phyloP scores from a whole-genome alignment of 2,888 invertebrate species.

The Xanthorhoe spadicearia region DNA sequence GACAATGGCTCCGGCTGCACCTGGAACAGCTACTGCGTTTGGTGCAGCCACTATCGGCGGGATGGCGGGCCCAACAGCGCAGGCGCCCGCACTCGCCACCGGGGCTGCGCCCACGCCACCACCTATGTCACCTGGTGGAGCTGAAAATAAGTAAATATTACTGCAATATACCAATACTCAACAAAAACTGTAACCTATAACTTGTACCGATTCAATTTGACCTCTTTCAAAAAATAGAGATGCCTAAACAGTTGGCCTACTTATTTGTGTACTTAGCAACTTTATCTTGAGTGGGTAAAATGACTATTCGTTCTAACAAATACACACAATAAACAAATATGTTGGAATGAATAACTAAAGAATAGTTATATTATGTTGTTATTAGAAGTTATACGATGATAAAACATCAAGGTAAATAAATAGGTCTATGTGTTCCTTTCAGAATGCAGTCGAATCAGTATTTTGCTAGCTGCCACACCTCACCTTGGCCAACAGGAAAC shows the following conservation, averaged over 20 bases:
- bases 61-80: constrained; percentile 68
- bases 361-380: constrained; percentile 4
- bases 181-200: background rate
- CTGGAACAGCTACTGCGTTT: constrained; percentile 31
- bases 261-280: constrained; percentile 30
- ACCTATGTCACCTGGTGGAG: constrained; percentile 45
- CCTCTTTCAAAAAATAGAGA: constrained; percentile 25
- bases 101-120: constrained; percentile 73
- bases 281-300: constrained; percentile 28
- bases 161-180: background rate
- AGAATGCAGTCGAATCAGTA: constrained; percentile 23
- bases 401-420: constrained; percentile 9
- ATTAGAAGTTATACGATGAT: constrained; percentile 10
- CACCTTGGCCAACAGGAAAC: constrained; percentile 49
- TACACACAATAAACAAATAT: background rate
- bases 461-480: constrained; percentile 35
- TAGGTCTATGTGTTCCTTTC: constrained; percentile 8
- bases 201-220: constrained; percentile 10
- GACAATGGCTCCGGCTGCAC: constrained; percentile 70
- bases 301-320: constrained; percentile 4
- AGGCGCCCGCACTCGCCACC: constrained; percentile 76
- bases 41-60: constrained; percentile 34
- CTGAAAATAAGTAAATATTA: constrained; percentile 29
- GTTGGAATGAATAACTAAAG: background rate
- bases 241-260: constrained; percentile 33